phyloP scores from a whole-genome alignment of 1,140 invertebrate genomes.

The Drosophila kohkoa region DNA sequence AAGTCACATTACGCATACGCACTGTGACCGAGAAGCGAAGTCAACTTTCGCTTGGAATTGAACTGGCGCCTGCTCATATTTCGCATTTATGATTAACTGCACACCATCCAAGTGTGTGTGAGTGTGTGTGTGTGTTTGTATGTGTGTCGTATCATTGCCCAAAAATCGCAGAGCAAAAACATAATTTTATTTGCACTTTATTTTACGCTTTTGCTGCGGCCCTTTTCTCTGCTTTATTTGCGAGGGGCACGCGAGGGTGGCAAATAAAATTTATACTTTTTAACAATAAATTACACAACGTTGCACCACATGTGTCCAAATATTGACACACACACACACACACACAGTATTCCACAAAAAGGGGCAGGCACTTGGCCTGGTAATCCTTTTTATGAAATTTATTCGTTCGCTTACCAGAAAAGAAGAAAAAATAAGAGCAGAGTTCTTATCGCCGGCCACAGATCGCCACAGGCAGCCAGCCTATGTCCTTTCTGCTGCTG shows the following conservation, averaged over 20 bases:
- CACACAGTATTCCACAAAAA: slow-evolving; percentile 5
- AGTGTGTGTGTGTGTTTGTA: slow-evolving; percentile 14
- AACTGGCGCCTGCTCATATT: slow-evolving; percentile 47
- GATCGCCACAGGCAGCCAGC: slow-evolving; percentile 55
- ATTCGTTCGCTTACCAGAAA: slow-evolving; percentile 41
- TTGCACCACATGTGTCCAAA: slow-evolving; percentile 58
- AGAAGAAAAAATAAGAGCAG: not conserved
- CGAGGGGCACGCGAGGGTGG: slow-evolving; percentile 1
- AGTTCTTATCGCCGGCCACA: slow-evolving; percentile 66
- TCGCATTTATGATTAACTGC: slow-evolving; percentile 58
- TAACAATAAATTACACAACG: slow-evolving; percentile 66
- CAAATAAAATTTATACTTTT: slow-evolving; percentile 69
- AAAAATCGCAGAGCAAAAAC: slow-evolving; percentile 33
- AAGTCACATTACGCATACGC: slow-evolving; percentile 72
- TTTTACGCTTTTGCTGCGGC: not conserved
- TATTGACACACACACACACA: slow-evolving; percentile 50
- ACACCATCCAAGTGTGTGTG: slow-evolving; percentile 10
- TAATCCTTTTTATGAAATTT: slow-evolving; percentile 81
- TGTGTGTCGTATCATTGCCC: slow-evolving; percentile 18
- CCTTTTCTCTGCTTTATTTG: slow-evolving; percentile 8
- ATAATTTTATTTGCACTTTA: slow-evolving; percentile 43
- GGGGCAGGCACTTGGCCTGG: slow-evolving; percentile 42
- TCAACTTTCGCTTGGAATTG: slow-evolving; percentile 39
- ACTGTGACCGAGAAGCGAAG: slow-evolving; percentile 34
- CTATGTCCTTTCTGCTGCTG: slow-evolving; percentile 41